Base-by-base conservation (phyloP, 2,113 vertebrate species). In the Syngnathus typhle region DNA sequence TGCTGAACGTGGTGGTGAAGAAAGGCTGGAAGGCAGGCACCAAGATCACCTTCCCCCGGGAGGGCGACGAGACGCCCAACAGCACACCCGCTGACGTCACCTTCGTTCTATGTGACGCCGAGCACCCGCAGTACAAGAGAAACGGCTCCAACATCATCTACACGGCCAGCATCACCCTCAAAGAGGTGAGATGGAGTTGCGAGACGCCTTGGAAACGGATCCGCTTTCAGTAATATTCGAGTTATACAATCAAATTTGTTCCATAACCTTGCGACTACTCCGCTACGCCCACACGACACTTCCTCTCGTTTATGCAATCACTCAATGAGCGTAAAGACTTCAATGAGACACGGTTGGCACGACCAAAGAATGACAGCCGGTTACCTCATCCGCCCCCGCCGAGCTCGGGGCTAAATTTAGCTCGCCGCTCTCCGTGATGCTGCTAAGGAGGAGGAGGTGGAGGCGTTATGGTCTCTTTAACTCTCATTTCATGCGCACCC, bases 21-120 rank as follows among this genome's bases (percentile, higher is more conserved):
- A 97, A 93, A 77, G 96, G 96, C 7, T 98, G 96, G 96, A 96
- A 94, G 77, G 94, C 96, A 37, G 96, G 96, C 38, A 99, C 96
- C 69, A 96, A 93, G 91, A 98, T 98, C 88, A 99, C 96, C 78
- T 99, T 99, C 83, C 96, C 95, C 0, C 92, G 93, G 68, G 95
- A 98, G 87, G 95, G 96, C 0, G 95, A 97, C 65, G 94, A 98
- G 90, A 92, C 93, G 10, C 92, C 93, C 39, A 92, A 90, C 83
- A 94, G 87, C 69, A 92, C 93, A 79, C 93, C 95, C 11, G 94
- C 94, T 55, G 96, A 99, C 83, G 92, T 99, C 86, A 94, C 95
- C 84, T 98, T 99, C 84, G 86, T 98, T 44, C 93, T 99, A 83
- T 95, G 94, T 88, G 96, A 99, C 90, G 90, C 96, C 85, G 92